phyloP scores from a whole-genome alignment of 2,113 vertebrate species.

The Antechinus flavipes region DNA sequence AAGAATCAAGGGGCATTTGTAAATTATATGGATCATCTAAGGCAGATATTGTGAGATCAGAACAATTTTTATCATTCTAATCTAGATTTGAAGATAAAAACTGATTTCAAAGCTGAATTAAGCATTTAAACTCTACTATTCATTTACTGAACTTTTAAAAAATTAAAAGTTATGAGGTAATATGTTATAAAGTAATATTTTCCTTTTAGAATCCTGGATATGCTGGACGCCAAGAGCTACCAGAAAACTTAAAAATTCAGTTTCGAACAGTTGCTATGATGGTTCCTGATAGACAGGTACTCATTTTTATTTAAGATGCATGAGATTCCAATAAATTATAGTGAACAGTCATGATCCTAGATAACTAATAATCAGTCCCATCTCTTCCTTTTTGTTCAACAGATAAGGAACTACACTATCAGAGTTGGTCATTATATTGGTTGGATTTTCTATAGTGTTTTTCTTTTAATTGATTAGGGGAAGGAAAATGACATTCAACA shows the following conservation, averaged over 20 bases:
- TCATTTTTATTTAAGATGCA: background rate
- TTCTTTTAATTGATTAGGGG: background rate
- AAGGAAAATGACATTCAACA: background rate
- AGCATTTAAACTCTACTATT: conserved; percentile 40
- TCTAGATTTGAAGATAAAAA: conserved; percentile 1
- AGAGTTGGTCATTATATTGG: background rate
- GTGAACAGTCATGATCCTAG: background rate
- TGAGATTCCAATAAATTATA: background rate
- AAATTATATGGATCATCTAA: background rate
- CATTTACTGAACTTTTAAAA: conserved; percentile 1
- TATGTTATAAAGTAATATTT: conserved; percentile 68
- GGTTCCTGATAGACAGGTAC: conserved; percentile 93
- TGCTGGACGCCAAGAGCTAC: conserved; percentile 93
- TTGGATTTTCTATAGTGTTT: background rate
- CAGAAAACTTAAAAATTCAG: conserved; percentile 93
- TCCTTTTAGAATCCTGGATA: conserved; percentile 92
- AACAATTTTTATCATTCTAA: conserved; percentile 22
- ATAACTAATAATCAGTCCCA: background rate
- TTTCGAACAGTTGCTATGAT: conserved; percentile 94
- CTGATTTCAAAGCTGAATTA: conserved; percentile 44
- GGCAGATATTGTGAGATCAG: conserved; percentile 30
- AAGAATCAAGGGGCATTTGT: background rate
- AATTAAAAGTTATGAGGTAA: background rate
- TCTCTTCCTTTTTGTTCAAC: background rate
- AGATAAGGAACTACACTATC: background rate